Percentiles rank a stretch among this genome's conserved stretches.
These are phyloP conservation scores for Tetheella fluctuosa DNA, from an alignment of 2,888 invertebrate genomes.

Conservation along the genomic window DNA sequence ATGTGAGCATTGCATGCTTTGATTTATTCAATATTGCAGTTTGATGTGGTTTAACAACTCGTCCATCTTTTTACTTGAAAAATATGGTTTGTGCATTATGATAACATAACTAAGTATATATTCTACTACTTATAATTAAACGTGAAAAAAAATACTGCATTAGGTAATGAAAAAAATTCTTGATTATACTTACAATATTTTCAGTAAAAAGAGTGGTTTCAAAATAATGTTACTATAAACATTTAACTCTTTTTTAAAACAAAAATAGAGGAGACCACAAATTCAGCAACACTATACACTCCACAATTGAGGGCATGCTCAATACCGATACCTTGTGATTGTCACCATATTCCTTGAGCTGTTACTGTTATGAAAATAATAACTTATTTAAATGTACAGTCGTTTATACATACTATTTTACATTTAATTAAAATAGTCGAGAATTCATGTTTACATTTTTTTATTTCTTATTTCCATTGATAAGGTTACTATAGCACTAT, in stretches of 20 bases:
- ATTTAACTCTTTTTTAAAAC: conserved; percentile 21
- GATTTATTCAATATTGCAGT: conserved; percentile 64
- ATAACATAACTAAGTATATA: conserved; percentile 15
- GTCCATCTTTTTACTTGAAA: conserved; percentile 30
- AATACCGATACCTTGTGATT: conserved; percentile 63
- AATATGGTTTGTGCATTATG: conserved; percentile 31
- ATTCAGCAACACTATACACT: conserved; percentile 52
- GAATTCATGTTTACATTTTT: conserved; percentile 62
- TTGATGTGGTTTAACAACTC: conserved; percentile 55
- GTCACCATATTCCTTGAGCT: conserved; percentile 57
- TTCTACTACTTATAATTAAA: background rate
- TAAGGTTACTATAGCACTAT: conserved; percentile 31
- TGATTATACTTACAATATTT: conserved; percentile 9
- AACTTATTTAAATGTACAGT: conserved; percentile 77
- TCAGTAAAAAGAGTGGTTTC: conserved; percentile 8
- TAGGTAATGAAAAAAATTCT: background rate
- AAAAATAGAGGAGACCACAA: conserved; percentile 30
- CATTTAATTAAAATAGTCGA: conserved; percentile 77
- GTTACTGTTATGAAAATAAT: conserved; percentile 53
- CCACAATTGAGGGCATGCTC: conserved; percentile 77
- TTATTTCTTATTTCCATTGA: conserved; percentile 49
- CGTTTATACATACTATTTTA: conserved; percentile 73
- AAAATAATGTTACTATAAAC: background rate
- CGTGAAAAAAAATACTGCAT: background rate
- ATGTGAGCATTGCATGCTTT: conserved; percentile 75